A percentile compares a stretch with the other conserved stretches of the same genome.
Evolutionary conservation across 2,113 vertebrate species (phyloP).

Genomic region (Catharus bicknelli): DNA sequence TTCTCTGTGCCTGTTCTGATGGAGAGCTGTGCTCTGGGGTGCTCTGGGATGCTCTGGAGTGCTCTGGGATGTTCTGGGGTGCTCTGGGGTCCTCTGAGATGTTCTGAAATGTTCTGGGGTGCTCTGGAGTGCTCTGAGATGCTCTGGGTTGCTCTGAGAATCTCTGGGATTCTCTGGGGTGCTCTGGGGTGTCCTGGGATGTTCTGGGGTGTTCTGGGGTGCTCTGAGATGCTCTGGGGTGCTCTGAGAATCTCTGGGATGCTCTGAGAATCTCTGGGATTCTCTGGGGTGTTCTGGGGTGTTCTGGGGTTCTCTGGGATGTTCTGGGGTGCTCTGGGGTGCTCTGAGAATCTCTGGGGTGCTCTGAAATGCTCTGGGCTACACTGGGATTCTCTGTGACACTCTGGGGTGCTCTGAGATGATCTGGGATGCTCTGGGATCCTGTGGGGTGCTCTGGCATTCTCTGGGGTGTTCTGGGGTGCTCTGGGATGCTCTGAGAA

Average conservation of each 20-base stretch:
- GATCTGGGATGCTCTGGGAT: background rate
- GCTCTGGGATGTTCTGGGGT: background rate
- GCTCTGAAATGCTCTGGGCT: background rate
- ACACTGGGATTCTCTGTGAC: too few species aligned
- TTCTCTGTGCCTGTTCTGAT: background rate
- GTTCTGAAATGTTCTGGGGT: background rate
- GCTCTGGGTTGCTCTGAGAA: too few species aligned
- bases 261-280: too few species aligned
- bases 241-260: too few species aligned
- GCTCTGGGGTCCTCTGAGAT: too few species aligned
- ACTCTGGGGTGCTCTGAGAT: background rate
- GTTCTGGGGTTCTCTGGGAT: too few species aligned
- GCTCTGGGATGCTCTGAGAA: background rate
- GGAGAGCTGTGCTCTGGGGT: background rate
- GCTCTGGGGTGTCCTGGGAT: too few species aligned
- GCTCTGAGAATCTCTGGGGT: too few species aligned
- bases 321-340: too few species aligned
- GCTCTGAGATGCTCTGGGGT: too few species aligned
- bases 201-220: too few species aligned
- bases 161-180: too few species aligned
- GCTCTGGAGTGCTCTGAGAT: background rate
- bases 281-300: background rate
- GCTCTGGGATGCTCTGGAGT: fast-evolving
- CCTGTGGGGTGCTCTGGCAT: background rate
- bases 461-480: background rate